Conservation (phyloP, 2,113 vertebrate species). For the Myiagra hebetior region DNA sequence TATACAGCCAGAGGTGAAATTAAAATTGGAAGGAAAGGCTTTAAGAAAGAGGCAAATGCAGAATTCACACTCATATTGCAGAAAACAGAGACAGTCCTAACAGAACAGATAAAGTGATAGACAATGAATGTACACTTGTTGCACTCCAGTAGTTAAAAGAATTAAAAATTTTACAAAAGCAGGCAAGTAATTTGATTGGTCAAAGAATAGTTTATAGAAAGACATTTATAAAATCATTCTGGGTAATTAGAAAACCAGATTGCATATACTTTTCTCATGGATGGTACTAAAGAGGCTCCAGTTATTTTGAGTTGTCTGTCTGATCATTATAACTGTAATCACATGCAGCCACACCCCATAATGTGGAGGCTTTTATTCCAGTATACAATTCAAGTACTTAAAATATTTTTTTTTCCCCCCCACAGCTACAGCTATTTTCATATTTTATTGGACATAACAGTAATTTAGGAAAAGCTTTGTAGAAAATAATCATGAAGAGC, state of each 20-base stretch:
- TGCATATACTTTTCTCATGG: background rate
- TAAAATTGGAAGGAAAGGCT: background rate
- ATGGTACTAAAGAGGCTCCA: background rate
- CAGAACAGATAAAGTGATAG: background rate
- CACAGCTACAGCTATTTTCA: background rate
- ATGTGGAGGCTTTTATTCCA: background rate
- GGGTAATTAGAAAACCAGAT: background rate
- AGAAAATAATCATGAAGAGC: background rate
- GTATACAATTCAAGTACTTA: background rate
- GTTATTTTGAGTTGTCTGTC: background rate
- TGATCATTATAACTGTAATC: background rate
- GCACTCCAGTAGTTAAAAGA: background rate
- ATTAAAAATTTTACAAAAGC: background rate
- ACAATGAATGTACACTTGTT: background rate
- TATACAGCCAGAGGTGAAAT: background rate
- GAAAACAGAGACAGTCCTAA: background rate
- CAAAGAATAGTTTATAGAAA: background rate
- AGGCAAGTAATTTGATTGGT: background rate
- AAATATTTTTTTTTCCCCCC: accelerated
- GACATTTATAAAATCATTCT: background rate
- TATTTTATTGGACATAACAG: background rate
- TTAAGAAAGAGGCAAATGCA: background rate
- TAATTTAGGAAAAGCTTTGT: background rate
- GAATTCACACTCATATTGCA: background rate
- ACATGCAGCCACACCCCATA: background rate